A percentile compares a stretch with the other conserved stretches of the same genome.
phyloP scores from a whole-genome alignment of 2,113 vertebrate species.

The Alexandromys fortis region DNA sequence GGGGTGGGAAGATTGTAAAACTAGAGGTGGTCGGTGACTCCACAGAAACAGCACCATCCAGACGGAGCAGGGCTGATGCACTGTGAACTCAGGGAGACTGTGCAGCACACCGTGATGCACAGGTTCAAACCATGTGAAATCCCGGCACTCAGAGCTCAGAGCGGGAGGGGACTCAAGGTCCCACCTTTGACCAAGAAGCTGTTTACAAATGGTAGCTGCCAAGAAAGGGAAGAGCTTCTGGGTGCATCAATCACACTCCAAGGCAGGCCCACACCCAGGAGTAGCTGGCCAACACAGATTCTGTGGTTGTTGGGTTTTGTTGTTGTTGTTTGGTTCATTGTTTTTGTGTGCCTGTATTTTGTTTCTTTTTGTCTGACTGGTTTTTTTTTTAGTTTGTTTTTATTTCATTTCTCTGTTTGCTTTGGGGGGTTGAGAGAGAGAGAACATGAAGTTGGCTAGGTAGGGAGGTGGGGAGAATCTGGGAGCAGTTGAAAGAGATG shows the following conservation, averaged over 20 bases:
- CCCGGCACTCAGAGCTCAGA: neutral
- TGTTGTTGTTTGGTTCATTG: neutral
- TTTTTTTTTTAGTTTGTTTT: neutral
- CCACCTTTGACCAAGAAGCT: neutral
- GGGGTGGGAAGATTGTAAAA: neutral
- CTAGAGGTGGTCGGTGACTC: neutral
- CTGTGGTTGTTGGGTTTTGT: too few species aligned
- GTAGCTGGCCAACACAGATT: neutral
- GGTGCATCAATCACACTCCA: accelerated
- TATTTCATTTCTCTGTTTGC: neutral
- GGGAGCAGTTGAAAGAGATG: neutral
- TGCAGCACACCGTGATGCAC: neutral
- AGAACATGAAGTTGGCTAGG: neutral
- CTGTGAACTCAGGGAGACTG: neutral
- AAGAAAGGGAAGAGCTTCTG: neutral
- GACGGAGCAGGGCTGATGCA: neutral
- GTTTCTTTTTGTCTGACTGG: neutral
- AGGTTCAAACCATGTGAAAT: neutral
- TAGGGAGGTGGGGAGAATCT: neutral
- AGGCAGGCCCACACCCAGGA: neutral
- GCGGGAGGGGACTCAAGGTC: neutral
- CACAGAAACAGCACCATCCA: neutral
- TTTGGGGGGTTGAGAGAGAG: neutral
- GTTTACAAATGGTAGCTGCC: neutral
- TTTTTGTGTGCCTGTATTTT: neutral